A percentile compares a stretch with the other conserved stretches of the same genome.
Conservation (phyloP, 2,888 invertebrate species). For the Tinea semifulvella region DNA sequence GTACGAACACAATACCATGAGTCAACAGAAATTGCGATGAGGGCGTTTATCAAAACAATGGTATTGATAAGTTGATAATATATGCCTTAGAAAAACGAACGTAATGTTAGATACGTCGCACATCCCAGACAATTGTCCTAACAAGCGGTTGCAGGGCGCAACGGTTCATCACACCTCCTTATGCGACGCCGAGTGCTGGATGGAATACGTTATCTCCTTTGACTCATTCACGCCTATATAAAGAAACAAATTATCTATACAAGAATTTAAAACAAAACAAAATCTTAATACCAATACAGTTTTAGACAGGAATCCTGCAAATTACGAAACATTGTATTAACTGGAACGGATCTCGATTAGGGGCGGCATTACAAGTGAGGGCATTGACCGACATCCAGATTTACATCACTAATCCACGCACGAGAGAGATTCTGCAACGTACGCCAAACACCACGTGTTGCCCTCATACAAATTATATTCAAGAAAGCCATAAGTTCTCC, state of each 20-base stretch:
- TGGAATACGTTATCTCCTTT: slow-evolving; percentile 10
- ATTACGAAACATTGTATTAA: slow-evolving; percentile 39
- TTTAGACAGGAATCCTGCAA: slow-evolving; percentile 20
- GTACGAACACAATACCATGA: slow-evolving; percentile 55
- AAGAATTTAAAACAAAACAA: slow-evolving; percentile 40
- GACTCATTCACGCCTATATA: slow-evolving; percentile 7
- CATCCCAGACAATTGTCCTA: slow-evolving; percentile 11
- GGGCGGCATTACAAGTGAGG: slow-evolving; percentile 42
- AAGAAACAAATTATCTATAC: neutral
- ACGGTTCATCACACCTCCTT: slow-evolving; percentile 10
- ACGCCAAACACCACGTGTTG: slow-evolving; percentile 24
- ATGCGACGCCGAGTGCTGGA: slow-evolving; percentile 6
- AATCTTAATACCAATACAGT: neutral
- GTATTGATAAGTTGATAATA: slow-evolving; percentile 66
- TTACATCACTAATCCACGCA: slow-evolving; percentile 59
- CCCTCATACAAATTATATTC: slow-evolving; percentile 4
- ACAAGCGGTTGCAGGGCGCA: slow-evolving; percentile 12
- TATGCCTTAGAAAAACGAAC: slow-evolving; percentile 22
- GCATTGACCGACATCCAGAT: slow-evolving; percentile 63
- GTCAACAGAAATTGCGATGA: slow-evolving; percentile 57
- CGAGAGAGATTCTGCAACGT: slow-evolving; percentile 49
- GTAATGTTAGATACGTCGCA: slow-evolving; percentile 28
- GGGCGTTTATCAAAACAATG: slow-evolving; percentile 65
- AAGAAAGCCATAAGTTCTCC: neutral
- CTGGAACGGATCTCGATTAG: slow-evolving; percentile 44